Conservation (phyloP, 2,113 vertebrate genomes). For the Myotis brandtii region DNA sequence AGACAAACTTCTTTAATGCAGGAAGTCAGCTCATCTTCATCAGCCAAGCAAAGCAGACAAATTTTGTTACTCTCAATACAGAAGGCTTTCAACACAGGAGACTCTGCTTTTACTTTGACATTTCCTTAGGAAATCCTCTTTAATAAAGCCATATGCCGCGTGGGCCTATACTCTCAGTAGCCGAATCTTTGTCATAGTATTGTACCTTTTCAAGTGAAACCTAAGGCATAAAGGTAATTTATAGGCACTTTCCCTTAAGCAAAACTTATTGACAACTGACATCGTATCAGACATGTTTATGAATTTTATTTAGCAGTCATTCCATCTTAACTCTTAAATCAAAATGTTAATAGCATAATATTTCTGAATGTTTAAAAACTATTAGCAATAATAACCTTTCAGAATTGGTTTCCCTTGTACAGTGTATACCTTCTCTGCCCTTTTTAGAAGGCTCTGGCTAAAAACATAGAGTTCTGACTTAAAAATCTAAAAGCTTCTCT, state of each 20-base stretch:
- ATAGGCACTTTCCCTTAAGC: conserved; percentile 30
- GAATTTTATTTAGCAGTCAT: conserved; percentile 64
- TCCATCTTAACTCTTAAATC: conserved; percentile 36
- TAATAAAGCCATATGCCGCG: neutral
- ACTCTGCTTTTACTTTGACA: conserved; percentile 67
- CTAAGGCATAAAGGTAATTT: neutral
- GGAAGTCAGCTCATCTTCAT: conserved; percentile 94
- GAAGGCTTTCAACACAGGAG: conserved; percentile 87
- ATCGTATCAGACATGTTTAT: conserved; percentile 33
- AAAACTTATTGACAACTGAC: conserved; percentile 69
- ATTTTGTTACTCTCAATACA: conserved; percentile 85
- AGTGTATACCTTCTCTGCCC: neutral
- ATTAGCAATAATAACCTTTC: neutral
- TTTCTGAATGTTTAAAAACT: neutral
- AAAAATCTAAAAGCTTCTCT: neutral
- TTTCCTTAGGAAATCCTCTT: neutral
- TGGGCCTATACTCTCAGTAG: conserved; percentile 28
- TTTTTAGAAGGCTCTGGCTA: neutral
- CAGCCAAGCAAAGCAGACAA: conserved; percentile 88
- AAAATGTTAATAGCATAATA: conserved; percentile 2
- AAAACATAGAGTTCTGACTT: neutral
- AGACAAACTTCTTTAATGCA: conserved; percentile 92
- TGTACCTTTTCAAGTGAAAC: conserved; percentile 49
- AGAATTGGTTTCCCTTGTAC: neutral
- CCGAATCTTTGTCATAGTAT: neutral